Conservation (phyloP, 2,888 invertebrate species). For the Sarcophaga variegata region DNA sequence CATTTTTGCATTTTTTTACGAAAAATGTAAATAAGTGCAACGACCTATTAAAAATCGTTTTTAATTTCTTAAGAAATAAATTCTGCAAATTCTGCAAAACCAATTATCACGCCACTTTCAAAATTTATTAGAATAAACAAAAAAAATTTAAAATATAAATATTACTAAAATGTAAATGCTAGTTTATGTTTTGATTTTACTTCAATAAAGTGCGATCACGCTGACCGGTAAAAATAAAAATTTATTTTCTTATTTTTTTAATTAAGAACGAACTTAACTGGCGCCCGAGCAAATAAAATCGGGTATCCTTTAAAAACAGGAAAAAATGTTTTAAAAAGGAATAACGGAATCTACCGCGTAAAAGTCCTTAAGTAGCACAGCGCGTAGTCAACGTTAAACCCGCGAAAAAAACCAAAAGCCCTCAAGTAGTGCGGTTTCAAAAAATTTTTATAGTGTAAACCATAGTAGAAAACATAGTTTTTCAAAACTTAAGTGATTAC, state of each 20-base stretch:
- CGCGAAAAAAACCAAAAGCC: background rate
- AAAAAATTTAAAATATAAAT: no score
- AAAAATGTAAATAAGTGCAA: no score
- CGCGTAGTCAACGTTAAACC: constrained; percentile 10
- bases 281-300: constrained; percentile 19
- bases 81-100: background rate
- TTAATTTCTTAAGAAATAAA: no score
- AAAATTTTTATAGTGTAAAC: no score
- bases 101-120: background rate
- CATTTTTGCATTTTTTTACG: no score
- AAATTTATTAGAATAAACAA: constrained; percentile 2
- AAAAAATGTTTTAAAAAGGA: constrained; percentile 24
- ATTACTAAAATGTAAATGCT: no score
- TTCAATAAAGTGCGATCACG: no score
- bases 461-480: no score
- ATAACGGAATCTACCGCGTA: constrained; percentile 12
- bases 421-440: no score
- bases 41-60: no score
- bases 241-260: background rate
- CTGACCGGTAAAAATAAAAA: no score
- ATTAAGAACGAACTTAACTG: background rate
- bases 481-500: background rate
- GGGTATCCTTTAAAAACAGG: constrained; percentile 9
- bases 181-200: no score
- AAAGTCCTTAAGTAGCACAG: constrained; percentile 4